These are phyloP conservation scores for Penaeus vannamei DNA, from an alignment of 1,140 invertebrate species.

Conservation along the genomic window DNA sequence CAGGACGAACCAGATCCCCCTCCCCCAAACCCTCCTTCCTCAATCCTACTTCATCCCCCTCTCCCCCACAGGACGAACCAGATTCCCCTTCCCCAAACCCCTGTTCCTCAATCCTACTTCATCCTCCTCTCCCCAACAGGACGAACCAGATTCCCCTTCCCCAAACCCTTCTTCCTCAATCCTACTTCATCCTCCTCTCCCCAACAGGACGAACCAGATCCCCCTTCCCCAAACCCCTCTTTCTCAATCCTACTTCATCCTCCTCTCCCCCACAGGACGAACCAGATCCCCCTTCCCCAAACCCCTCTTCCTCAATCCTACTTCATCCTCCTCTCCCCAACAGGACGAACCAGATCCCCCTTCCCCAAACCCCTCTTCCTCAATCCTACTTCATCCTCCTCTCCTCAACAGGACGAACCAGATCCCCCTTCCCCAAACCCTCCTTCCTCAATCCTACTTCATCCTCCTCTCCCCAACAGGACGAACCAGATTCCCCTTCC, in stretches of 20 bases:
- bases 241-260: not conserved
- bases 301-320: no score
- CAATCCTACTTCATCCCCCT: not conserved
- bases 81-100: not conserved
- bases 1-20: no score
- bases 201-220: no score
- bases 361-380: not conserved
- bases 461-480: not conserved
- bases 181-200: not conserved
- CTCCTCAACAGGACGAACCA: not conserved
- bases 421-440: no score
- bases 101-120: not conserved
- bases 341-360: no score
- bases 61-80: no score
- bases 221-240: not conserved
- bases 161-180: no score
- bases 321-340: not conserved
- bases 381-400: not conserved
- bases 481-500: no score
- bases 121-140: not conserved
- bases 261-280: not conserved
- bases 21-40: no score
- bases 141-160: no score
- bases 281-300: no score
- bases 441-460: not conserved